phyloP scores from a whole-genome alignment of 2,113 vertebrate genomes.

The Calcarius ornatus region DNA sequence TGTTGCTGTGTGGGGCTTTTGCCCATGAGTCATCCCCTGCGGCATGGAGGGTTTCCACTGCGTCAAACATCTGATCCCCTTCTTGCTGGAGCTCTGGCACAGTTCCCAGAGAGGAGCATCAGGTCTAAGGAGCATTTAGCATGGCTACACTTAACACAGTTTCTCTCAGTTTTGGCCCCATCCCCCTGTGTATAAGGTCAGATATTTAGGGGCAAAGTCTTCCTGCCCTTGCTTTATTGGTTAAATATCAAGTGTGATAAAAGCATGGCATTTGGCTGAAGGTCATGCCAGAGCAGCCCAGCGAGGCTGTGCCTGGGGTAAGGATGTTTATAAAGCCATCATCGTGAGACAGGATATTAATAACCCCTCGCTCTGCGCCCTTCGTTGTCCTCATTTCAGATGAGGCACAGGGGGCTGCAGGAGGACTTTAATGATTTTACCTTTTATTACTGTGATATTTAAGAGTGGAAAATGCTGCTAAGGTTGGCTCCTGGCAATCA shows the following conservation, averaged over 20 bases:
- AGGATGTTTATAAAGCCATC: background rate
- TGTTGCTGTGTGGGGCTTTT: background rate
- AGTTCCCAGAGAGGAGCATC: background rate
- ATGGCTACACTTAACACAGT: too few relatives aligned
- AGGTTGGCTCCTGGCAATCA: background rate
- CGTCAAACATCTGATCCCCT: background rate
- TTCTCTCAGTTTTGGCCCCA: background rate
- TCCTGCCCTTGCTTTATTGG: background rate
- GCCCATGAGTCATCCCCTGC: background rate
- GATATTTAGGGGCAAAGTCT: background rate
- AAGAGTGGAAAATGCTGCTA: background rate
- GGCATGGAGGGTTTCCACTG: background rate
- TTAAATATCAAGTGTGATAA: background rate
- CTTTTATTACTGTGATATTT: background rate
- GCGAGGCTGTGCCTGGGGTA: background rate
- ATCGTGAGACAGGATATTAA: background rate
- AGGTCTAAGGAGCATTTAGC: background rate
- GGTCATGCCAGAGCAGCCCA: background rate
- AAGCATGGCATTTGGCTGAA: background rate
- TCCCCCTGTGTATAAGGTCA: background rate
- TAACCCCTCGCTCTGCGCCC: background rate
- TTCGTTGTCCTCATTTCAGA: background rate
- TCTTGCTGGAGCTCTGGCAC: background rate
- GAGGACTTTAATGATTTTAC: background rate
- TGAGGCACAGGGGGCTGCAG: background rate